Conservation (phyloP, 2,797 vertebrate species). For the Malacoraja senta region DNA sequence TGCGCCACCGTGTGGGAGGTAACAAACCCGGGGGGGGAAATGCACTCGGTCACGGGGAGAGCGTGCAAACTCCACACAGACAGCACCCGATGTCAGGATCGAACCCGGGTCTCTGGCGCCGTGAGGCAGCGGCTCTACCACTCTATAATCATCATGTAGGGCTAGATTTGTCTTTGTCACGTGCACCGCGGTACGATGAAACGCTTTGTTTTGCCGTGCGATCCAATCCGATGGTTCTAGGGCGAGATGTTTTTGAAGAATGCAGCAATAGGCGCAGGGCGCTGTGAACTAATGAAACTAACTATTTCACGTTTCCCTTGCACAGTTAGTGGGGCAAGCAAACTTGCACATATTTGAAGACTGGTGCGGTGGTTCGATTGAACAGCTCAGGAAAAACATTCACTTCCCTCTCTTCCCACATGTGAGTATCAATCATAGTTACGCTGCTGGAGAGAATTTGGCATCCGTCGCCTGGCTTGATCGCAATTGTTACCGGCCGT, state of each 20-base stretch:
- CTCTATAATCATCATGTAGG: too few relatives aligned
- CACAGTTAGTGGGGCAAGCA: constrained; percentile 73
- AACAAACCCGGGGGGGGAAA: too few relatives aligned
- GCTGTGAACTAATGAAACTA: neutral
- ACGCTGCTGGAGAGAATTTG: neutral
- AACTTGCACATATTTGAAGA: constrained; percentile 94
- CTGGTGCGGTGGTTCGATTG: constrained; percentile 81
- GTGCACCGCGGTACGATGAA: too few relatives aligned
- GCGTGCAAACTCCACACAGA: too few relatives aligned
- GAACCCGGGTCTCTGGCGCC: too few relatives aligned
- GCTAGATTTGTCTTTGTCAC: too few relatives aligned
- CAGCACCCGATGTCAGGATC: too few relatives aligned
- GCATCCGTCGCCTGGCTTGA: neutral
- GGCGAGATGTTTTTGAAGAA: neutral
- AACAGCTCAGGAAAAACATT: constrained; percentile 72
- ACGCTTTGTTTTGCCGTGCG: too few relatives aligned
- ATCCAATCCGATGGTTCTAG: neutral
- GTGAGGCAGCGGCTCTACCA: too few relatives aligned
- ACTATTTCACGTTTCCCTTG: neutral
- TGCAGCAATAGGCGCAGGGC: neutral
- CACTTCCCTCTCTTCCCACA: constrained; percentile 89
- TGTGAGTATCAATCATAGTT: constrained; percentile 60
- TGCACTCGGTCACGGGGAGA: too few relatives aligned
- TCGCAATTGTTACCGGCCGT: neutral
- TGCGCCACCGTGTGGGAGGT: too few relatives aligned